phyloP scores from a whole-genome alignment of 2,888 invertebrate species.

The Oligia latruncula region DNA sequence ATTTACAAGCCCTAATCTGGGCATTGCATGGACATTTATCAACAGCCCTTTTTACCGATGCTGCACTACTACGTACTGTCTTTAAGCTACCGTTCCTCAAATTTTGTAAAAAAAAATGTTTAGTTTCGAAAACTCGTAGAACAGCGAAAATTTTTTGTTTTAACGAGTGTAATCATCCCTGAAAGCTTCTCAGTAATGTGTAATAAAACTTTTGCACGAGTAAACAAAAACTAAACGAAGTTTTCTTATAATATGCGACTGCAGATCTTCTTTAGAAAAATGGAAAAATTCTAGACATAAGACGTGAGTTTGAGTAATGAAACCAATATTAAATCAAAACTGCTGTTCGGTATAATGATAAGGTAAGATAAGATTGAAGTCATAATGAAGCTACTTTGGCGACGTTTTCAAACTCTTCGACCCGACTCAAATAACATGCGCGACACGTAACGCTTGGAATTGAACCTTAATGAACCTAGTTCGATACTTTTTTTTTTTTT shows the following conservation, averaged over 20 bases:
- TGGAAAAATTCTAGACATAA: slow-evolving; percentile 16
- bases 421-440: not conserved
- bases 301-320: slow-evolving; percentile 38
- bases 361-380: too few species aligned
- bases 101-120: too few species aligned
- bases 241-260: slow-evolving; percentile 3
- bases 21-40: too few species aligned
- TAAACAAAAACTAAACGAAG: slow-evolving; percentile 30
- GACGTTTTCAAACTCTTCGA: slow-evolving; percentile 10
- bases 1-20: too few species aligned
- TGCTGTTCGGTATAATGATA: not conserved
- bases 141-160: not conserved
- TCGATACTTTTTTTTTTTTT: not conserved
- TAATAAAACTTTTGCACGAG: slow-evolving; percentile 8
- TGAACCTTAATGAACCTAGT: slow-evolving; percentile 13
- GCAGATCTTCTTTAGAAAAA: slow-evolving; percentile 19
- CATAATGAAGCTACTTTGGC: not conserved
- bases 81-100: too few species aligned
- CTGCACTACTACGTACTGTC: too few species aligned
- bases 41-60: too few species aligned
- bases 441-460: not conserved
- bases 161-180: not conserved
- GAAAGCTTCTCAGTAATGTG: not conserved
- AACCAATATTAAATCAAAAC: slow-evolving; percentile 45
- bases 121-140: too few species aligned